phyloP scores from a whole-genome alignment of 2,797 vertebrate genomes.

The Propithecus perrieri region DNA sequence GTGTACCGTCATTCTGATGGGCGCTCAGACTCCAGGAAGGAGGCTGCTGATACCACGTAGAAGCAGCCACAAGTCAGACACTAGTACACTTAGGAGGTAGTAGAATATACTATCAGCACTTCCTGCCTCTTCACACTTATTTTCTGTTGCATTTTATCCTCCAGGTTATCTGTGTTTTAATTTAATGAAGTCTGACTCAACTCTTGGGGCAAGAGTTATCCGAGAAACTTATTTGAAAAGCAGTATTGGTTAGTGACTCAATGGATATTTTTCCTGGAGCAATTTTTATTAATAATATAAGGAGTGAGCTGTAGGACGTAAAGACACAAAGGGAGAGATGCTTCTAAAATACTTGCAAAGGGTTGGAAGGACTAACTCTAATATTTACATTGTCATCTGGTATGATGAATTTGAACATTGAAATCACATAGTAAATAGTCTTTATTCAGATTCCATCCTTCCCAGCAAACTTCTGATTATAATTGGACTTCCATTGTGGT shows the following conservation, averaged over 20 bases:
- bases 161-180: not conserved
- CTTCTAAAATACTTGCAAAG: not conserved
- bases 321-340: not conserved
- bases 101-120: not conserved
- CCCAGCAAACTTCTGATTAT: conserved; percentile 11
- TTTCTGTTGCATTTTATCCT: not conserved
- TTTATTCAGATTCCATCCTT: not conserved
- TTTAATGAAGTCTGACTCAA: not conserved
- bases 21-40: not conserved
- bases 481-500: not conserved
- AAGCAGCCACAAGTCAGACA: not conserved
- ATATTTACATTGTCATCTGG: not conserved
- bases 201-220: not conserved
- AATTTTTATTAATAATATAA: not conserved
- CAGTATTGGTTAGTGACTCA: not conserved
- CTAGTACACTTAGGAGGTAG: not conserved
- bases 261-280: not conserved
- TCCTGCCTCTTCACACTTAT: not conserved
- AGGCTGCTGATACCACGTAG: not conserved
- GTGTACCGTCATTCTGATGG: not conserved
- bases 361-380: not conserved
- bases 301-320: not conserved
- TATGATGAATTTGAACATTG: not conserved
- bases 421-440: not conserved
- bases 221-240: not conserved